Base-by-base conservation (phyloP, 2,113 vertebrate species). In the Sialia sialis region DNA sequence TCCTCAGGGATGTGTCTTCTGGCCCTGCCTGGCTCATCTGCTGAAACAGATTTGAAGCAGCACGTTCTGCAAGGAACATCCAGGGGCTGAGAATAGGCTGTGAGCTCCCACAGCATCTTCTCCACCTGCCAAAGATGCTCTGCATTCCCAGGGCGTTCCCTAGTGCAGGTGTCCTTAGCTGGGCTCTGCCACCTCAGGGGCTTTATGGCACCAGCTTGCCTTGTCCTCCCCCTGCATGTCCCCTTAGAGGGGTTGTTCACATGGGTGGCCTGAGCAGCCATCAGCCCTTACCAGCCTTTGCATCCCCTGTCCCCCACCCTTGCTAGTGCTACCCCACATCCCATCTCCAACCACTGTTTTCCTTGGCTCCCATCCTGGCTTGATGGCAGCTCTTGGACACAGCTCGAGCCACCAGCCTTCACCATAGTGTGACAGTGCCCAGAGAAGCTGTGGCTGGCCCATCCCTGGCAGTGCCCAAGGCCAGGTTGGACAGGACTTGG, bases 281-380 rank as follows among this genome's bases (percentile, higher is more conserved):
- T 6, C 16, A 54, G 8, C 51, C 34, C 38, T 38, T 5, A 9
- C 30, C n/a, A 32, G 4, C 39, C 44, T 23, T 76, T 6, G 16
- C 6, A 25, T 6, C 38, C 38, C 27, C 4, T 9, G 16, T 14
- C 5, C 7, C 13, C 7, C 30, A 5, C 4, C 36, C 66, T 26
- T 20, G 13, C 34, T 63, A 67, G 7, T 32, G 59, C 43, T 18
- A 27, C 2, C n/a, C 23, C 44, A 17, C 1, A 25, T 38, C 2
- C 4, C 30, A 70, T 10, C 25, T 44, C 54, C 26, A 30, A 39
- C 8, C 39, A 32, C 43, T 72, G 16, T 49, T 56, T 30, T 39
- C 41, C 17, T 43, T 9, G 2, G 11, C 26, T 77, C 30, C 49
- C 39, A 18, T 9, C 0, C 1, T 3, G 9, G 48, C 11, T 6